phyloP scores from a whole-genome alignment of 2,797 vertebrate species.

The Neopelma chrysocephalum region DNA sequence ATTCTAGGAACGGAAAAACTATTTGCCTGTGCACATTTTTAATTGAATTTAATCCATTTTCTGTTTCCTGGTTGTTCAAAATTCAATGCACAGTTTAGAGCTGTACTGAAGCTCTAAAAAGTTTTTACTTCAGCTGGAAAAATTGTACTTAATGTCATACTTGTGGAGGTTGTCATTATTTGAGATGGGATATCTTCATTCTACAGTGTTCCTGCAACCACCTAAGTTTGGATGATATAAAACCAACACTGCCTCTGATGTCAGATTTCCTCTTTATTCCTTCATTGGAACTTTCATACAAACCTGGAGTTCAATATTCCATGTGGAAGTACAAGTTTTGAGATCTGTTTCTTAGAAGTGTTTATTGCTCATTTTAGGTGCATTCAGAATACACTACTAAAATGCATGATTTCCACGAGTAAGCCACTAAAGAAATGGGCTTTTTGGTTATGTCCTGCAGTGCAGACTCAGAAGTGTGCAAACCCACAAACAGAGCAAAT shows the following conservation, averaged over 20 bases:
- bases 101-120: neutral
- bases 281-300: neutral
- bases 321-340: neutral
- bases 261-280: neutral
- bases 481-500: conserved; percentile 19
- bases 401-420: neutral
- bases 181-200: neutral
- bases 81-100: neutral
- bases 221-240: neutral
- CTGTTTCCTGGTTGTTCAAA: neutral
- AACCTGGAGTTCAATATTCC: neutral
- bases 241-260: neutral
- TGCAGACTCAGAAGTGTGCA: neutral
- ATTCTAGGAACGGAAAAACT: conserved; percentile 35
- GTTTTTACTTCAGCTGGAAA: neutral
- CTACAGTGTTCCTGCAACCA: neutral
- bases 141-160: neutral
- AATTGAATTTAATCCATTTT: neutral
- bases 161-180: neutral
- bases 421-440: neutral
- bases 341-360: neutral
- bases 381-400: neutral
- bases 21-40: neutral
- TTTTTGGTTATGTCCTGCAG: neutral
- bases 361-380: neutral